Evolutionary conservation across 1,140 invertebrate species (phyloP).

Genomic region (Yoshiicerus persimilis): DNA sequence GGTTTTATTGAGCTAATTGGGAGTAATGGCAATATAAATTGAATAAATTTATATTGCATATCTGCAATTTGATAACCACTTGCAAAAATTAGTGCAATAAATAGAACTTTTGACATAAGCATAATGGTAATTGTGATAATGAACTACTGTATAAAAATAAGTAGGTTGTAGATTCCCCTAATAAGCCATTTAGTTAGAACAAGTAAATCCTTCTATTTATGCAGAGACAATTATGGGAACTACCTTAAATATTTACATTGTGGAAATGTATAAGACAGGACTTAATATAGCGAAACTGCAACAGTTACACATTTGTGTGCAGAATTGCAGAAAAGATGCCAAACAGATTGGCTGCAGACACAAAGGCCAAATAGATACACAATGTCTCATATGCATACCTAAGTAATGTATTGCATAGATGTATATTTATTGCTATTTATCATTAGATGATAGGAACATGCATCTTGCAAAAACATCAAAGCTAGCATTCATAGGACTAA

Average conservation of each 20-base stretch:
- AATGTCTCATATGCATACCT: too few species aligned
- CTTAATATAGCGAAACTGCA: background rate
- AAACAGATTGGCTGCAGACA: background rate
- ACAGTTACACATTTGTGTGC: background rate
- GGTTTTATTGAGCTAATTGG: too few species aligned
- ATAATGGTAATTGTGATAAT: too few species aligned
- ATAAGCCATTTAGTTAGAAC: background rate
- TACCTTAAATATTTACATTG: background rate
- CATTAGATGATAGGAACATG: background rate
- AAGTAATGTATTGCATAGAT: too few species aligned
- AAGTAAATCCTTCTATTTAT: background rate
- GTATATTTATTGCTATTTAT: background rate
- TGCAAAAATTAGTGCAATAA: too few species aligned
- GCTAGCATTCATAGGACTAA: background rate
- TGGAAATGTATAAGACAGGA: background rate
- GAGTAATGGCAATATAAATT: too few species aligned
- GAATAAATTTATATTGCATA: too few species aligned
- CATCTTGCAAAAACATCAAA: background rate
- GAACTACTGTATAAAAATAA: too few species aligned
- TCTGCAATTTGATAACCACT: too few species aligned
- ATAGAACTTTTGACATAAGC: too few species aligned
- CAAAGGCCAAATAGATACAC: too few species aligned
- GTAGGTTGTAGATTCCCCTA: too few species aligned
- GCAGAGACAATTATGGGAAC: background rate
- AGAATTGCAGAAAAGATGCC: background rate